Percentiles rank a stretch among this genome's conserved stretches.
Conservation (phyloP, 2,797 vertebrate genomes). For the Micropoecilia bifurca region DNA sequence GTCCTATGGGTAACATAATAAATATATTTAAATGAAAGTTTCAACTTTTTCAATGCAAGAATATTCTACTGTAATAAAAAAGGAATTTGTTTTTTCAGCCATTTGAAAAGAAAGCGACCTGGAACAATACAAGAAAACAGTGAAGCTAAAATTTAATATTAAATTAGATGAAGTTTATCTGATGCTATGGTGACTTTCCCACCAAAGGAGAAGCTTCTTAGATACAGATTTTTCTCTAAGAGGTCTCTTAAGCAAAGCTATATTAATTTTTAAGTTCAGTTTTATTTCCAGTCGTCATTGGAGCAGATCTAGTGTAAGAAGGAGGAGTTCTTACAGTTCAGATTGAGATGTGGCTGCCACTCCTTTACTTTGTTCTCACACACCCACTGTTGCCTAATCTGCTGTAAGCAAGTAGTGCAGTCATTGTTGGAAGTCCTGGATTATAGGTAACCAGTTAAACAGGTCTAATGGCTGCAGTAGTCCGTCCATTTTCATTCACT, state of each 20-base stretch:
- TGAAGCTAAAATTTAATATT: not conserved
- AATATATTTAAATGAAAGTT: no score
- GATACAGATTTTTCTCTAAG: not conserved
- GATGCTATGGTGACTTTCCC: no score
- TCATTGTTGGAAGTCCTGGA: conserved; percentile 6
- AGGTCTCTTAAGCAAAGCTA: no score
- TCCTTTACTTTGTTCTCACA: conserved; percentile 30
- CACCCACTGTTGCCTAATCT: conserved; percentile 35
- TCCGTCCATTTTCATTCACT: not conserved
- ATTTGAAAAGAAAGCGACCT: no score
- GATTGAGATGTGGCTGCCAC: conserved; percentile 34
- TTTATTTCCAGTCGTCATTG: not conserved
- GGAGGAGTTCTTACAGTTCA: not conserved
- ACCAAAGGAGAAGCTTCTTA: no score
- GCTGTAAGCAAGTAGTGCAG: not conserved
- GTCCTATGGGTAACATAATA: no score
- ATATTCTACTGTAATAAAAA: no score
- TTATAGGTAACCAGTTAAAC: conserved; percentile 37
- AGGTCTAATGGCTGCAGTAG: conserved; percentile 16
- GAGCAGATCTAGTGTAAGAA: not conserved
- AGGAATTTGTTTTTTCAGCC: no score
- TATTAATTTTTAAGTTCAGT: not conserved
- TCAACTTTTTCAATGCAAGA: no score
- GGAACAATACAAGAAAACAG: no score
- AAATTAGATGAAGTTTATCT: no score